Conservation (phyloP, 2,797 vertebrate species). For the Pampus argenteus region DNA sequence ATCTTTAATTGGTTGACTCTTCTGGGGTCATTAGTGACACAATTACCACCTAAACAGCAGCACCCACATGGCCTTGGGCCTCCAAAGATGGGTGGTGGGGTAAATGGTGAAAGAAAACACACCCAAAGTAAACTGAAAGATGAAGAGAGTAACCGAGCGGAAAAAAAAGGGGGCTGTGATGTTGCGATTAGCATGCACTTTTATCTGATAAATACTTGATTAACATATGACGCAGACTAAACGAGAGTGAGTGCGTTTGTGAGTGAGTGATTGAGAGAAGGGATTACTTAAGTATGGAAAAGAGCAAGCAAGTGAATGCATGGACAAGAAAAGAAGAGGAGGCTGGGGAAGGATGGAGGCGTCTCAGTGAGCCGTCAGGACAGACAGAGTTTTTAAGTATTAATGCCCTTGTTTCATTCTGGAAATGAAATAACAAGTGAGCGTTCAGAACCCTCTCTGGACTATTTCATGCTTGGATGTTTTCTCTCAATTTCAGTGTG, state of each 20-base stretch:
- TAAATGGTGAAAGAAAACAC: conserved; percentile 17
- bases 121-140: conserved; percentile 37
- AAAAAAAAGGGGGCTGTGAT: conserved; percentile 7
- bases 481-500: conserved; percentile 76
- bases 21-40: conserved; percentile 81
- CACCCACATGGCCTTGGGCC: conserved; percentile 41
- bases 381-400: conserved; percentile 76
- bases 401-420: conserved; percentile 80
- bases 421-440: conserved; percentile 81
- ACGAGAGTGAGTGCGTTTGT: conserved; percentile 22
- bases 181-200: conserved; percentile 42
- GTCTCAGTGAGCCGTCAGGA: conserved; percentile 56
- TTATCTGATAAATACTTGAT: conserved; percentile 49
- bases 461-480: conserved; percentile 84
- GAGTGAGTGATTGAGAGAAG: conserved; percentile 29
- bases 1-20: conserved; percentile 81
- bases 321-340: conserved; percentile 23
- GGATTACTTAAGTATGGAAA: conserved; percentile 33
- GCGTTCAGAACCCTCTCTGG: conserved; percentile 74
- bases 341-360: conserved; percentile 39
- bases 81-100: conserved; percentile 24
- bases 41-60: conserved; percentile 78
- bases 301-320: conserved; percentile 21
- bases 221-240: conserved; percentile 29
- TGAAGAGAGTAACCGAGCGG: conserved; percentile 6